These are phyloP conservation scores for Microplitis manilae DNA, from an alignment of 2,888 invertebrate species.

Conservation along the genomic window DNA sequence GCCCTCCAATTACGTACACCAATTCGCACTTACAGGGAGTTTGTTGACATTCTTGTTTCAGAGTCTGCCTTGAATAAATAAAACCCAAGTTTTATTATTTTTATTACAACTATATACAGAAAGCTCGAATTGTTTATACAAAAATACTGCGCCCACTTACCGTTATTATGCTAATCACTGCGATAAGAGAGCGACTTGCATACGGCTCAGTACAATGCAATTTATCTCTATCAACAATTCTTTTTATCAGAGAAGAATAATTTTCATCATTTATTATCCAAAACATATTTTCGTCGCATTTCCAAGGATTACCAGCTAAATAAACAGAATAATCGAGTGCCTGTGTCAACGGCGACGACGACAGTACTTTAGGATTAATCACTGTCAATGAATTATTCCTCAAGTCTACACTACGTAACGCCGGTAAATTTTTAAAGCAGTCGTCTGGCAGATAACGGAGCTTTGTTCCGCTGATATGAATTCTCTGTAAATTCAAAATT, in stretches of 20 bases:
- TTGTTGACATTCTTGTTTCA: conserved; percentile 76
- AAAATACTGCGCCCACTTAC: conserved; percentile 68
- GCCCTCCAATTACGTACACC: conserved; percentile 75
- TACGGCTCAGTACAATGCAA: conserved; percentile 77
- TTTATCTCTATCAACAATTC: conserved; percentile 75
- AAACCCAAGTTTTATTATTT: neutral
- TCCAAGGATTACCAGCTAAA: conserved; percentile 78
- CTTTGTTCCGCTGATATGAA: conserved; percentile 66
- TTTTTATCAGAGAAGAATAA: conserved; percentile 72
- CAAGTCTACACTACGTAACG: conserved; percentile 74
- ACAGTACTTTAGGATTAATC: conserved; percentile 71
- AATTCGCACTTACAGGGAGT: conserved; percentile 77
- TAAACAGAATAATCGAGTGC: conserved; percentile 61
- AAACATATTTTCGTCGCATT: conserved; percentile 77
- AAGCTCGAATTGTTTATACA: neutral
- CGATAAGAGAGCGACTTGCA: conserved; percentile 77
- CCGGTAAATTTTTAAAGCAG: conserved; percentile 71
- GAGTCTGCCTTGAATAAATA: conserved; percentile 70
- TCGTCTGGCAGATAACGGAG: conserved; percentile 59
- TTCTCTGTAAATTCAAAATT: conserved; percentile 56
- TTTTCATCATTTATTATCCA: conserved; percentile 76
- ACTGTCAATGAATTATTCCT: conserved; percentile 74
- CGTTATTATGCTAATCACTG: conserved; percentile 78
- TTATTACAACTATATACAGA: too few species aligned
- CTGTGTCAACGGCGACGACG: conserved; percentile 64